Percentiles rank a stretch among this genome's conserved stretches.
These are phyloP conservation scores for Fregata magnificens DNA, from an alignment of 2,113 vertebrate species.

Conservation along the genomic window DNA sequence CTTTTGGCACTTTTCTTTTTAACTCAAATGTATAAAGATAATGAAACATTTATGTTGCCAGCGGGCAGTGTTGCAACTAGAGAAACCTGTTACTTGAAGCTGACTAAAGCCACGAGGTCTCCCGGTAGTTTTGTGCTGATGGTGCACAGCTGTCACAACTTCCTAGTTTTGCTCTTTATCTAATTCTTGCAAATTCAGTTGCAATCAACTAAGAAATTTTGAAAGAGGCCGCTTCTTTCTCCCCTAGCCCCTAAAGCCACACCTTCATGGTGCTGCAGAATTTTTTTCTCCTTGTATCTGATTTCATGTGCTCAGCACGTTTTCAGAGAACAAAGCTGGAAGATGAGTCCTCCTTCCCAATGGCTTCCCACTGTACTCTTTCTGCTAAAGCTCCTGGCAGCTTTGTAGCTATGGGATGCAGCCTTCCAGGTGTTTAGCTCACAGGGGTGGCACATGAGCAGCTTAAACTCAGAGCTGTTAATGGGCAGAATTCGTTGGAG, in stretches of 20 bases:
- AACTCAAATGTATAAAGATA: neutral
- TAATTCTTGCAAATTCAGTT: neutral
- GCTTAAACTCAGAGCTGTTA: neutral
- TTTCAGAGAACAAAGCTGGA: neutral
- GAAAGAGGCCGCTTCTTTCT: neutral
- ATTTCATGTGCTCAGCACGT: neutral
- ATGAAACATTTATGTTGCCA: neutral
- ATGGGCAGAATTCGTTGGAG: too few species aligned
- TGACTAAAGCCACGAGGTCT: neutral
- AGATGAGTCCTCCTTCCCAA: neutral
- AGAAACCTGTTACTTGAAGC: neutral
- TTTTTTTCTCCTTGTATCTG: neutral
- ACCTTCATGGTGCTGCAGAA: neutral
- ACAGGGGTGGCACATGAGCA: neutral
- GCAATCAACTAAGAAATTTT: neutral
- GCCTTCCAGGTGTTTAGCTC: neutral
- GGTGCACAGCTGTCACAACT: neutral
- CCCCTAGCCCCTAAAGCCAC: neutral
- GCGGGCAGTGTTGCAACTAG: neutral
- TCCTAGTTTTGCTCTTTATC: neutral
- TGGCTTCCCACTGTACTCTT: neutral
- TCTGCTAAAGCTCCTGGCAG: neutral
- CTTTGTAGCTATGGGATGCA: neutral
- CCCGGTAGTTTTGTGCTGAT: neutral
- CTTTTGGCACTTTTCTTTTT: conserved; percentile 17